Evolutionary conservation across 2,888 invertebrate genomes (phyloP).

Genomic region (Brachypalpus laphriformis): DNA sequence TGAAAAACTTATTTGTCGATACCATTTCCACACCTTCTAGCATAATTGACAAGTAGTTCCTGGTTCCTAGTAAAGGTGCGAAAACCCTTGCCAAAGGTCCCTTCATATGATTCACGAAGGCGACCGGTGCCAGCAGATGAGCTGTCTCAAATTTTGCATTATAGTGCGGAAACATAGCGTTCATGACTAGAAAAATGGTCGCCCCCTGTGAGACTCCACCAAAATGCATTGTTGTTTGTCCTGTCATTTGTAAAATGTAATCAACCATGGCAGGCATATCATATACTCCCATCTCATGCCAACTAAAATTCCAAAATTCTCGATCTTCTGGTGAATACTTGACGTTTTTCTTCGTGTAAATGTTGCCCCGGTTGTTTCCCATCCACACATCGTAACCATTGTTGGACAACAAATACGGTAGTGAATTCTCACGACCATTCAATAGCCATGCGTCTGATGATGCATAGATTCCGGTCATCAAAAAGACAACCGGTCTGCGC

Average conservation of each 20-base stretch:
- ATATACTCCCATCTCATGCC: constrained; percentile 81
- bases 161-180: constrained; percentile 80
- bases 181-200: constrained; percentile 80
- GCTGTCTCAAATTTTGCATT: constrained; percentile 80
- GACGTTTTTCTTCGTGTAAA: constrained; percentile 79
- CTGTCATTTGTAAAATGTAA: constrained; percentile 78
- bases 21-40: constrained; percentile 81
- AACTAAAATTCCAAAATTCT: constrained; percentile 82
- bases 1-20: constrained; percentile 81
- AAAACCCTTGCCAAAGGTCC: constrained; percentile 85
- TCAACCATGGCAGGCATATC: constrained; percentile 82
- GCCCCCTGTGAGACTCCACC: constrained; percentile 81
- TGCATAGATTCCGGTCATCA: constrained; percentile 81
- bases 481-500: constrained; percentile 79
- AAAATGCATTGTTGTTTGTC: constrained; percentile 79
- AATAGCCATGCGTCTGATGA: constrained; percentile 81
- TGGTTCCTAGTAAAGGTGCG: constrained; percentile 84
- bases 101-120: constrained; percentile 80
- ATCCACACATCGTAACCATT: constrained; percentile 81
- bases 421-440: constrained; percentile 80
- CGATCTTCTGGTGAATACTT: constrained; percentile 82
- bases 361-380: constrained; percentile 81
- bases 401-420: constrained; percentile 80
- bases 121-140: constrained; percentile 80
- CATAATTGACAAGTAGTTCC: constrained; percentile 80